A percentile compares a stretch with the other conserved stretches of the same genome.
These are phyloP conservation scores for Mechanitis mazaeus DNA, from an alignment of 2,888 invertebrate species.

Conservation along the genomic window DNA sequence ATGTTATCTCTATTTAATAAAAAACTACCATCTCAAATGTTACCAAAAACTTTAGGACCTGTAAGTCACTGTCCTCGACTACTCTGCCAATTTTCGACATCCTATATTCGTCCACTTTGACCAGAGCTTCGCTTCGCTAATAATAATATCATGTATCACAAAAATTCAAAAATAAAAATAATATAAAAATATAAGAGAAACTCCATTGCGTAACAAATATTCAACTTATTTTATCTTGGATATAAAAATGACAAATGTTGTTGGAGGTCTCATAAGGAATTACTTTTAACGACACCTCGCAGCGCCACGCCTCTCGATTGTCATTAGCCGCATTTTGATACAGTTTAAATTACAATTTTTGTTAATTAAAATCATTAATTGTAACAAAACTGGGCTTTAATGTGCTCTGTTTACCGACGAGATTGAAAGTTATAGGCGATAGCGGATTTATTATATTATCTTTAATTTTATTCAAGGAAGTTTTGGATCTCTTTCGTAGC, in stretches of 20 bases:
- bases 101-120: no score
- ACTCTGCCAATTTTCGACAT: no score
- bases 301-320: conserved; percentile 36
- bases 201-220: neutral
- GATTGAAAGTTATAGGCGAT: conserved; percentile 17
- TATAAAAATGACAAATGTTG: conserved; percentile 12
- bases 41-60: no score
- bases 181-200: no score
- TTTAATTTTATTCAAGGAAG: no score
- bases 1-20: no score
- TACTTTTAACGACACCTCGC: conserved; percentile 14
- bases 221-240: neutral
- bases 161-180: neutral
- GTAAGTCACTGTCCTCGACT: no score
- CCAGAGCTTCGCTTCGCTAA: no score
- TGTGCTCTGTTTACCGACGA: conserved; percentile 26
- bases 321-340: conserved; percentile 54
- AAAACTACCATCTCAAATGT: no score
- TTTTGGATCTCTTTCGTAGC: no score
- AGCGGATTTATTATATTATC: conserved; percentile 17
- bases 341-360: conserved; percentile 46
- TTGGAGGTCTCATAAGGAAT: conserved; percentile 4
- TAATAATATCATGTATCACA: no score
- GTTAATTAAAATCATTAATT: conserved; percentile 66
- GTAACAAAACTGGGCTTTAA: conserved; percentile 55